Conservation (phyloP, 2,113 vertebrate genomes). For the Notiomystis cincta region DNA sequence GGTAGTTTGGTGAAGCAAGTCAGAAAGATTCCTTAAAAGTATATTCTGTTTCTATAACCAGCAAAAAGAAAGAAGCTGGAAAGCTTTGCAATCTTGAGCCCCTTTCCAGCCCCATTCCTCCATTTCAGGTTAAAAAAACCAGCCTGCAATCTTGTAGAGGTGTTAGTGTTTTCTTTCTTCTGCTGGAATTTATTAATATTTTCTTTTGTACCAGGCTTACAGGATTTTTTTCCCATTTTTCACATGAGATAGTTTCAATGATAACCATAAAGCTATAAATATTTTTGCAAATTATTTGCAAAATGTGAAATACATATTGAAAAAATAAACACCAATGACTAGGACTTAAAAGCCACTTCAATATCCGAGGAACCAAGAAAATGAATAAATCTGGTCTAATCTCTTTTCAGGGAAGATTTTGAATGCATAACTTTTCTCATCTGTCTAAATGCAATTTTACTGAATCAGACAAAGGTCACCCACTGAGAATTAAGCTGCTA, state of each 20-base stretch:
- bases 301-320: background rate
- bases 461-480: background rate
- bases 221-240: background rate
- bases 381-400: background rate
- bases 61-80: background rate
- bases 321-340: background rate
- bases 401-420: background rate
- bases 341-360: background rate
- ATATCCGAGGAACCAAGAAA: background rate
- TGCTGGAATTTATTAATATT: background rate
- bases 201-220: background rate
- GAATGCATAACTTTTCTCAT: background rate
- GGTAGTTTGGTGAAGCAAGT: background rate
- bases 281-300: background rate
- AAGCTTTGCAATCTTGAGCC: background rate
- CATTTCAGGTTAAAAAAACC: background rate
- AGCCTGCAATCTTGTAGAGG: background rate
- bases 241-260: background rate
- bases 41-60: background rate
- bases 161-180: background rate
- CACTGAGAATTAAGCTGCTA: background rate
- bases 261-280: background rate
- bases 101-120: background rate
- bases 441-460: background rate
- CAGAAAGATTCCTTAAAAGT: background rate